Evolutionary conservation across 2,797 vertebrate genomes (phyloP).

Genomic region (Oreortyx pictus): DNA sequence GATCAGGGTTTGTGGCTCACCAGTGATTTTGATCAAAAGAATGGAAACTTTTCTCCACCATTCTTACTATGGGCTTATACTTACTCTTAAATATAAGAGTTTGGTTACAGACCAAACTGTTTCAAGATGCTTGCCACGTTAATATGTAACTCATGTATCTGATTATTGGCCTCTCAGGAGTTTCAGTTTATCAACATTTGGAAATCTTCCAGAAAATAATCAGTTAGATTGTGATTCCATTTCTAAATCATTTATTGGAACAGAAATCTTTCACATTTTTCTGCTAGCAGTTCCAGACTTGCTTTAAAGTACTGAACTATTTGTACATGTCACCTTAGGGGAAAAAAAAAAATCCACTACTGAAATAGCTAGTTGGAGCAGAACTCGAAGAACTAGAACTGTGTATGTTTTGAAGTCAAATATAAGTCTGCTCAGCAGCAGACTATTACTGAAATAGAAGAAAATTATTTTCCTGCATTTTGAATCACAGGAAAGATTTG

Average conservation of each 20-base stretch:
- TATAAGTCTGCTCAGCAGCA: background rate
- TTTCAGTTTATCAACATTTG: background rate
- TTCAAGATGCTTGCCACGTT: background rate
- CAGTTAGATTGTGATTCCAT: background rate
- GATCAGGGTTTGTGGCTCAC: background rate
- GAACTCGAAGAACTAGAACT: background rate
- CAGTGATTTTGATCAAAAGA: background rate
- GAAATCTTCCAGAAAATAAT: background rate
- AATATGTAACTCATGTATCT: background rate
- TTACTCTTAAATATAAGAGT: background rate
- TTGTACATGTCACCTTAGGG: background rate
- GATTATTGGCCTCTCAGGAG: background rate
- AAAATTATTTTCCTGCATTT: background rate
- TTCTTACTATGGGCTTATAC: background rate
- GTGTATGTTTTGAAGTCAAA: background rate
- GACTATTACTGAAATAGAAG: background rate
- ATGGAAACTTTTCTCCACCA: background rate
- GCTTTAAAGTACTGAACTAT: background rate
- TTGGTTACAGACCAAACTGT: background rate
- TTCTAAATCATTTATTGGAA: background rate
- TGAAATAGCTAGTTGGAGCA: background rate
- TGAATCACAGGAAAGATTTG: background rate
- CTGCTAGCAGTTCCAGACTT: background rate
- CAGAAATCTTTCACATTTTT: background rate
- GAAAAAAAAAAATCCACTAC: background rate